Percentiles rank a stretch among this genome's conserved stretches.
Evolutionary conservation across 2,113 vertebrate genomes (phyloP).

Genomic region (Chaetura pelagica): DNA sequence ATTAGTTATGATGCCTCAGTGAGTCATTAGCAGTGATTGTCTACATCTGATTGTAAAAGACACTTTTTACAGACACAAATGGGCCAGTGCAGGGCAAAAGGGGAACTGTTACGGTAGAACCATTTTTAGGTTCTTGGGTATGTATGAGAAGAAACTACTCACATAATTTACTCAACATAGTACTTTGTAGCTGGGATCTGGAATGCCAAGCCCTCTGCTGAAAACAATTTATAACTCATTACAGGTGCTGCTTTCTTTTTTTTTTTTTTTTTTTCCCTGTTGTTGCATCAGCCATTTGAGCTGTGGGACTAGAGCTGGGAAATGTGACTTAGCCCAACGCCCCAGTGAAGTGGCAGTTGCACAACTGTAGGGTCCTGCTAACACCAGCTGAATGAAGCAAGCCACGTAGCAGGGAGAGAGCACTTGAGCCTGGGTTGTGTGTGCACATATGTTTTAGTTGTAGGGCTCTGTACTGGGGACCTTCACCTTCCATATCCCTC

Average conservation of each 20-base stretch:
- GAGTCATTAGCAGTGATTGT: slow-evolving; percentile 30
- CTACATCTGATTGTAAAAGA: not conserved
- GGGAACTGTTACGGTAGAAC: not conserved
- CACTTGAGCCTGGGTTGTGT: fast-evolving
- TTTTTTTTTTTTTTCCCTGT: not conserved
- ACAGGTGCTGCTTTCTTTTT: not conserved
- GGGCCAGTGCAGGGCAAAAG: not conserved
- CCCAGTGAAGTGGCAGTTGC: not conserved
- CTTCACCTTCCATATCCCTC: not conserved
- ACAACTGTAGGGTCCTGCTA: not conserved
- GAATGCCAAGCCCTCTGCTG: not conserved
- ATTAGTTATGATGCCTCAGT: not conserved
- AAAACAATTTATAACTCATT: not conserved
- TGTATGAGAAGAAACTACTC: not conserved
- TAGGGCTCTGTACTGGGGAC: not conserved
- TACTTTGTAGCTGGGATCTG: not conserved
- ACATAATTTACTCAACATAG: not conserved
- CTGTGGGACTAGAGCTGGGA: not conserved
- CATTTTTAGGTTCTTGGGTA: not conserved
- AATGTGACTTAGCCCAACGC: not conserved
- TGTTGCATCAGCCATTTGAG: not conserved
- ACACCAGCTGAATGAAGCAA: not conserved
- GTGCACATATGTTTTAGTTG: fast-evolving
- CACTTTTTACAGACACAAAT: not conserved
- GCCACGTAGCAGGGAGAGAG: not conserved